Evolutionary conservation across 2,113 vertebrate species (phyloP), one percentile per base, ranked within the genome.

Genomic region (Lampris megalopsis): DNA sequence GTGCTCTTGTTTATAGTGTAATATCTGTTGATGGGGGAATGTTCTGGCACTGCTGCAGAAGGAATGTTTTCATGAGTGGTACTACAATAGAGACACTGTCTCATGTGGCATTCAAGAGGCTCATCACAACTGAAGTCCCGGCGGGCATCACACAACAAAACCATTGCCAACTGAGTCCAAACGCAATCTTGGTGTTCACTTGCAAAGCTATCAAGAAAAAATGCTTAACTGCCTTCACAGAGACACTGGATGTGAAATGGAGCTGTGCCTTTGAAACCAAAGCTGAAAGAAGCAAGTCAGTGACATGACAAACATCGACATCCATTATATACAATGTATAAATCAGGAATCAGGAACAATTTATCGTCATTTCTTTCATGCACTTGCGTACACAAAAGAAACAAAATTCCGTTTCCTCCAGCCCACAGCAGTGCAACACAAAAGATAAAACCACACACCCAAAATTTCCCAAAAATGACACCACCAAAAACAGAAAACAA

Each of bases 231-330:
- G 24, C 24, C 24, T 24, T 24, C 24, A 24, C 24, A 24, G 24
- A 24, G 24, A 24, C 24, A 24, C 24, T 24, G 24, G 24, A 24
- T 24, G 24, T 24, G 24, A 24, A 24, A 24, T 24, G 24, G 24
- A 24, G 24, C 24, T 24, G 24, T 24, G 24, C 24, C 24, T 24
- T 24, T 24, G 24, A 24, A 24, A 24, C 65, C 50, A 3, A 36
- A 48, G 48, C 11, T 49, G 3, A 66, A n/a, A 41, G 52, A 68
- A 52, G 52, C 47, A 9, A 11, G 43, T 40, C 52, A 4, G 8
- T 57, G 38, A 69, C n/a, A 69, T 58, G 41, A 67, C 49, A 58
- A 37, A 41, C 43, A 45, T 49, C 68, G 11, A 48, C 67, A n/a
- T 9, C 11, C 11, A 45, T 71, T 71, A 50, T 8, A 71, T n/a